These are phyloP conservation scores for Clepsis dumicolana DNA, from an alignment of 2,888 invertebrate genomes.

Conservation along the genomic window DNA sequence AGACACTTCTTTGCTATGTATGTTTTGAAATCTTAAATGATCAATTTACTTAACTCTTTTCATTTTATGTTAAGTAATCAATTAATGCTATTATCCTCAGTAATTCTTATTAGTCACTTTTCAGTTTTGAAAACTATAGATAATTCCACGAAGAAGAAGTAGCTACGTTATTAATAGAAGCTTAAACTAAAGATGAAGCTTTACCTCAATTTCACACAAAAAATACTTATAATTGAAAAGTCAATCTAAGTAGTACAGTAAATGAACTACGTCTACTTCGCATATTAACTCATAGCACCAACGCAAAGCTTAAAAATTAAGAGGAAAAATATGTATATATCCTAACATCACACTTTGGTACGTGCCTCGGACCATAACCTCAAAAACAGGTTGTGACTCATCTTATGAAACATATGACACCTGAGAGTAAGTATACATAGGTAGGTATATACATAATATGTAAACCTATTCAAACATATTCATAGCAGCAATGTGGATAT, in stretches of 20 bases:
- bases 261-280: too few species aligned
- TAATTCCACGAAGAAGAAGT: background rate
- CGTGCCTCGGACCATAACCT: background rate
- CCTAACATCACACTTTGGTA: background rate
- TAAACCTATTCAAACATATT: slow-evolving; percentile 20
- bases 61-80: slow-evolving; percentile 37
- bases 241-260: too few species aligned
- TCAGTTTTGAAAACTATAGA: background rate
- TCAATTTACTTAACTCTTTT: slow-evolving; percentile 38
- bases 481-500: background rate
- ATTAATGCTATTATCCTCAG: slow-evolving; percentile 20
- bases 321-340: background rate
- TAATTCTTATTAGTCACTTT: background rate
- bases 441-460: background rate
- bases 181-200: too few species aligned
- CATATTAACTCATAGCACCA: too few species aligned
- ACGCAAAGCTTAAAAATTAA: background rate
- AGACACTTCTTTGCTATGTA: slow-evolving; percentile 33
- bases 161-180: too few species aligned
- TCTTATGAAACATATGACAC: slow-evolving; percentile 6
- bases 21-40: slow-evolving; percentile 33
- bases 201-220: too few species aligned
- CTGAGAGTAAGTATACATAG: slow-evolving; percentile 16
- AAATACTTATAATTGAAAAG: too few species aligned
- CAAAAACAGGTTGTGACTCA: slow-evolving; percentile 29